These are phyloP conservation scores for Bradypodion pumilum DNA, from an alignment of 2,797 vertebrate species.

Conservation along the genomic window DNA sequence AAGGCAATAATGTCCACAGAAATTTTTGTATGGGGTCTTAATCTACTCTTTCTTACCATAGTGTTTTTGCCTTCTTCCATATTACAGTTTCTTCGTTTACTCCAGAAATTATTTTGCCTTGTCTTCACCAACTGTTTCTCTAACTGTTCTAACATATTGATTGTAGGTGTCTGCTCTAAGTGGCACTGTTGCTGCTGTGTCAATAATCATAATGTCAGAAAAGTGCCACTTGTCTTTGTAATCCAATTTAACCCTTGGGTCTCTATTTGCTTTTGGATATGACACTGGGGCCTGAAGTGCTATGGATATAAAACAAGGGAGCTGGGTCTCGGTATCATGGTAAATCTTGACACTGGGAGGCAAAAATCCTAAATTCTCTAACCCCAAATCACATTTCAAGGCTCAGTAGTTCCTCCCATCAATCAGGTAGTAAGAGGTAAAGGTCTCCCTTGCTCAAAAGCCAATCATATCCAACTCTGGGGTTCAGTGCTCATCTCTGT, in stretches of 20 bases:
- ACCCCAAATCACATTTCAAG: slow-evolving; percentile 10
- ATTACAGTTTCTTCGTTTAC: background rate
- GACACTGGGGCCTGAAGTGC: slow-evolving; percentile 28
- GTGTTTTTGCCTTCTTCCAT: background rate
- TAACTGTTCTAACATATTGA: background rate
- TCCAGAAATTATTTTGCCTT: background rate
- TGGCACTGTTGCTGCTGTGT: background rate
- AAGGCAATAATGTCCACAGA: too few species aligned
- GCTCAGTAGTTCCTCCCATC: slow-evolving; percentile 3
- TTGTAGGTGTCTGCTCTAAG: background rate
- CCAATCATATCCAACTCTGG: too few species aligned
- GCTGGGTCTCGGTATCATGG: slow-evolving; percentile 16
- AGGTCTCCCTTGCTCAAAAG: too few species aligned
- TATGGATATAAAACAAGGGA: slow-evolving; percentile 31
- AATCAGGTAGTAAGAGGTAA: slow-evolving; percentile 37
- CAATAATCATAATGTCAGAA: background rate
- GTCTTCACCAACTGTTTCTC: background rate
- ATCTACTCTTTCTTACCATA: too few species aligned
- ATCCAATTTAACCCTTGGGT: slow-evolving; percentile 37
- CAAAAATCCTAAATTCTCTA: slow-evolving; percentile 21
- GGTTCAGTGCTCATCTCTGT: too few species aligned
- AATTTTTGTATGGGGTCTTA: too few species aligned
- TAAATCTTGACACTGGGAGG: slow-evolving; percentile 22
- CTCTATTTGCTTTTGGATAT: slow-evolving; percentile 37
- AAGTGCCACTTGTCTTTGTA: slow-evolving; percentile 19